Base-by-base conservation (phyloP, 2,113 vertebrate genomes). In the Strix uralensis region DNA sequence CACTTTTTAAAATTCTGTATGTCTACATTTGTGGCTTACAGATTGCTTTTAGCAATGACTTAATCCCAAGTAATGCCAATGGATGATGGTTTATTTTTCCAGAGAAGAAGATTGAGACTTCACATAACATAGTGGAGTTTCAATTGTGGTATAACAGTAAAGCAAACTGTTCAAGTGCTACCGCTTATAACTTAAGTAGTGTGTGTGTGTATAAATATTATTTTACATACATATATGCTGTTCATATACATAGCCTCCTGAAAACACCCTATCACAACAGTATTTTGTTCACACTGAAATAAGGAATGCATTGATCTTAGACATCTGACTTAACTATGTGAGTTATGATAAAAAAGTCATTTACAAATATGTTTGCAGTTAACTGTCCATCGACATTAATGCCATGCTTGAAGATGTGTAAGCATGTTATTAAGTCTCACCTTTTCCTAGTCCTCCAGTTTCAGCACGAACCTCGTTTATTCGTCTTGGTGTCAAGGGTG, bases 391-490 rank as follows among this genome's bases (percentile, higher is more conserved):
- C 20, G 34, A 20, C 20, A 8, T 18, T 25, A 15, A 69, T 63
- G 44, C 13, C 16, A 2, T 1, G 2, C 17, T 10, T 8, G 80
- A n/a, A 65, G 69, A 13, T 36, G 13, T 2, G 16, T 11, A 19
- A 77, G 27, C 18, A 22, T 7, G 6, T 26, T 62, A 8, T 54
- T 15, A n/a, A 17, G 19, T 30, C 98, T 97, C 92, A 98, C 98
- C 97, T 97, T 98, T 98, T 82, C 96, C 98, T 8, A 97, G 74
- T 22, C 94, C 96, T 96, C 96, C 98, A 8, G 66, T 44, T 80
- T 98, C 98, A 75, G 98, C 71, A 42, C 97, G 98, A 57, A 98
- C 97, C 63, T 99, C 99, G 0, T 93, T 97, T n/a, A 98, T 91
- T 55, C 98, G 97, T 66, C 98, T 95, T 21, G 98, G 97, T 11